Base-by-base conservation (phyloP, 1,140 invertebrate genomes). In the Cecropterus lyciades region DNA sequence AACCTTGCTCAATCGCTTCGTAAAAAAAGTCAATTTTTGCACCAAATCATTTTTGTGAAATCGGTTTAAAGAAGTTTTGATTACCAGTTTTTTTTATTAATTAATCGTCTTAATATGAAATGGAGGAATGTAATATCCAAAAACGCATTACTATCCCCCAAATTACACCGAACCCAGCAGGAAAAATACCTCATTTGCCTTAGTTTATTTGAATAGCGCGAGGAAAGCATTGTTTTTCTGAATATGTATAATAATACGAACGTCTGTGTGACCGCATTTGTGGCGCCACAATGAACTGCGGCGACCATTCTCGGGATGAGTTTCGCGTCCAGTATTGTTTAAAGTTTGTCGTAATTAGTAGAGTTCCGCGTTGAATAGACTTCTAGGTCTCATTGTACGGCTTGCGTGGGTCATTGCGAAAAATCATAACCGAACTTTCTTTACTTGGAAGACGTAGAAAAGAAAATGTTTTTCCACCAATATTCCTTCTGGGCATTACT, bases 311-410 rank as follows among this genome's bases (percentile, higher is more conserved):
- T 80, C 81, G 80, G 85, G 86, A 89, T 89, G 86, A 91, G 87
- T 87, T 91, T 88, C 77, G 85, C 82, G 87, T 90, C 87, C 85
- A 91, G 86, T 90, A 91, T 91, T 91, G 89, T 91, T 91, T 87
- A 89, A 90, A 91, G 86, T 90, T 91, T 87, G 87, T 89, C 82
- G 85, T 91, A 91, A 91, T 91, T 91, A 91, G 87, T 90, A 84
- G 76, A 87, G 83, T 87, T 91, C 78, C 69, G 64, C 75, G 65
- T 67, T 89, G 85, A 89, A 89, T 89, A 74, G 82, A 85, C 76
- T 85, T 72, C 77, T 82, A 84, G 83, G 72, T 84, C 75, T 80
- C 75, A 87, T 89, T 89, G 81, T 89, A 73, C n/a, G n/a, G n/a
- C 70, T 80, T 86, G 75, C 77, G 79, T 74, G 69, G 69, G 72